Evolutionary conservation across 2,113 vertebrate species (phyloP).

Genomic region (Zosterops borbonicus): DNA sequence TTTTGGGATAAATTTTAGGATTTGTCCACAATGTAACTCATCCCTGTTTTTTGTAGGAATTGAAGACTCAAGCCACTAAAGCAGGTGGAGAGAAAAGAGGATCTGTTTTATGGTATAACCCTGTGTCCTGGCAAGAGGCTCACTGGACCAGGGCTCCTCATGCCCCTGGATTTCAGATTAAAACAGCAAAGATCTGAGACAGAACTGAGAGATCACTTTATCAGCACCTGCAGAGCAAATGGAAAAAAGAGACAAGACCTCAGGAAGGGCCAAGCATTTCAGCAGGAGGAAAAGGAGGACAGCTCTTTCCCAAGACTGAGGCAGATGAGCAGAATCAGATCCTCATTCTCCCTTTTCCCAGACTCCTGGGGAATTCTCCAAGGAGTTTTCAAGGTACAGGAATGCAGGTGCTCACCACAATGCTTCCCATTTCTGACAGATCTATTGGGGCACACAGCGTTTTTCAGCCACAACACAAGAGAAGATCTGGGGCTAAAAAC

Average conservation of each 20-base stretch:
- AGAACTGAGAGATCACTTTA: background rate
- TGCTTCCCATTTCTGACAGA: background rate
- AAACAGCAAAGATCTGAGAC: background rate
- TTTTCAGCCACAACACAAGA: background rate
- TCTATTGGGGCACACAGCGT: fast-evolving
- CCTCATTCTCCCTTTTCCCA: background rate
- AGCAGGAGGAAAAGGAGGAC: background rate
- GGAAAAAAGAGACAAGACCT: background rate
- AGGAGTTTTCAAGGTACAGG: background rate
- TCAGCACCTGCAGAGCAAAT: fast-evolving
- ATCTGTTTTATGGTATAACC: background rate
- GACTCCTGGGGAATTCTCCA: background rate
- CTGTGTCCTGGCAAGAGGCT: background rate
- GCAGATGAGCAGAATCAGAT: background rate
- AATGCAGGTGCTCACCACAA: background rate
- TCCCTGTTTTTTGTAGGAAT: background rate
- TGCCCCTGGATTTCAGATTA: background rate
- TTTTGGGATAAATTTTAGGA: background rate
- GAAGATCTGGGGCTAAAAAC: background rate
- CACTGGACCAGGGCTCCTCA: background rate
- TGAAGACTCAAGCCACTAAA: background rate
- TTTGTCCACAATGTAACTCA: background rate
- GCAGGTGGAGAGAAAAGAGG: background rate
- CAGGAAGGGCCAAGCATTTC: fast-evolving
- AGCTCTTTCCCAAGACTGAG: background rate